A percentile compares a stretch with the other conserved stretches of the same genome.
phyloP scores from a whole-genome alignment of 2,113 vertebrate species.

The Ochotona curzoniae region DNA sequence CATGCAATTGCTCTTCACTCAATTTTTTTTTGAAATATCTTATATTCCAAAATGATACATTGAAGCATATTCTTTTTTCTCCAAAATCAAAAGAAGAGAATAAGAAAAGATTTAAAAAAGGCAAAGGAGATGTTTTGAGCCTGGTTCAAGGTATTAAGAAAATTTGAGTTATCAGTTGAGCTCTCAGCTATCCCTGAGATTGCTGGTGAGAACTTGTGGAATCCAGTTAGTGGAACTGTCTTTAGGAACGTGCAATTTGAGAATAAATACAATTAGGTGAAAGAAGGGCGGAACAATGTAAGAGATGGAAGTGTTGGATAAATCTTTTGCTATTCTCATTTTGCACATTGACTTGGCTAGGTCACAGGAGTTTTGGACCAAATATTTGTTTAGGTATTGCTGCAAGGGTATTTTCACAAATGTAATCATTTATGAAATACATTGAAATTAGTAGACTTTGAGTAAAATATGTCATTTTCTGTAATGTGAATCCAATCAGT shows the following conservation, averaged over 20 bases:
- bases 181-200: background rate
- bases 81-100: conserved; percentile 32
- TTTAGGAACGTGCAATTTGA: background rate
- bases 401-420: background rate
- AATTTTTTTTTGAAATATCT: conserved; percentile 17
- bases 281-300: background rate
- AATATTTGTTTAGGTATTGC: background rate
- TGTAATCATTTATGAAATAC: no score
- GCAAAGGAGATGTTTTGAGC: conserved; percentile 32
- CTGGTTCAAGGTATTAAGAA: conserved; percentile 31
- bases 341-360: background rate
- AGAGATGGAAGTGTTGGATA: background rate
- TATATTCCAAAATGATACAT: conserved; percentile 17
- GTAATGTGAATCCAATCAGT: background rate
- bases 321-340: background rate
- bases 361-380: background rate
- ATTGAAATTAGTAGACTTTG: background rate
- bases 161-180: background rate
- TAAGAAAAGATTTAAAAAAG: background rate
- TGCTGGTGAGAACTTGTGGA: background rate
- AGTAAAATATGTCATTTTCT: background rate
- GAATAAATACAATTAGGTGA: background rate
- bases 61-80: background rate
- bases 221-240: background rate
- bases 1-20: conserved; percentile 24